A percentile compares a stretch with the other conserved stretches of the same genome.
Evolutionary conservation across 2,797 vertebrate species (phyloP).

Genomic region (Rallus crepitans): DNA sequence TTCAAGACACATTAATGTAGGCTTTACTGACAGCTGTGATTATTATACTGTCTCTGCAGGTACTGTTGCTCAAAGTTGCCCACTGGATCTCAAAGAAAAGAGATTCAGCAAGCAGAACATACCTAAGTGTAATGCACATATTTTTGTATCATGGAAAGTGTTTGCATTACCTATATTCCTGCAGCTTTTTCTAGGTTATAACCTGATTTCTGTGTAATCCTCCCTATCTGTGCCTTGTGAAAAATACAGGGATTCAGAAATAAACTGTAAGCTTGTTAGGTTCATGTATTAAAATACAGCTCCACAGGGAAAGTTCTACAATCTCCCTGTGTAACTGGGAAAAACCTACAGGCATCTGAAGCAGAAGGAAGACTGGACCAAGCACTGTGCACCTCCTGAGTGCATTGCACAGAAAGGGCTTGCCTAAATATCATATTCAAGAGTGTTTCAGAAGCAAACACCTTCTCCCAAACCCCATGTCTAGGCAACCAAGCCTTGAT

Average conservation of each 20-base stretch:
- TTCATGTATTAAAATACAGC: background rate
- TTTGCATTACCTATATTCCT: background rate
- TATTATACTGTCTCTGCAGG: conserved; percentile 53
- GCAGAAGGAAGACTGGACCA: background rate
- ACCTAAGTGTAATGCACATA: background rate
- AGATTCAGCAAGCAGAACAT: background rate
- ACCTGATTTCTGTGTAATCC: background rate
- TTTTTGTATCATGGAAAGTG: background rate
- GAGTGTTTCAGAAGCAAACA: background rate
- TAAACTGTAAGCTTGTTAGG: background rate
- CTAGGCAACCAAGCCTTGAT: background rate
- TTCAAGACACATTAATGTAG: conserved; percentile 75
- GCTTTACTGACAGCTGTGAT: conserved; percentile 79
- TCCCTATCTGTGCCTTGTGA: background rate
- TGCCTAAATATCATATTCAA: background rate
- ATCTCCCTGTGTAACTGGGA: background rate
- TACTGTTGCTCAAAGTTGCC: conserved; percentile 25
- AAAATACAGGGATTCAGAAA: background rate
- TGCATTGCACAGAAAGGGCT: background rate
- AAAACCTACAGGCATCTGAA: background rate
- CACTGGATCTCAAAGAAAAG: background rate
- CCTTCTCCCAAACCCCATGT: background rate
- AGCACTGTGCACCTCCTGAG: background rate
- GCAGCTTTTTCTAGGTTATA: background rate
- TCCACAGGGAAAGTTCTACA: background rate